A percentile compares a stretch with the other conserved stretches of the same genome.
These are phyloP conservation scores for Erpornis zantholeuca DNA, from an alignment of 2,113 vertebrate genomes.

Conservation along the genomic window DNA sequence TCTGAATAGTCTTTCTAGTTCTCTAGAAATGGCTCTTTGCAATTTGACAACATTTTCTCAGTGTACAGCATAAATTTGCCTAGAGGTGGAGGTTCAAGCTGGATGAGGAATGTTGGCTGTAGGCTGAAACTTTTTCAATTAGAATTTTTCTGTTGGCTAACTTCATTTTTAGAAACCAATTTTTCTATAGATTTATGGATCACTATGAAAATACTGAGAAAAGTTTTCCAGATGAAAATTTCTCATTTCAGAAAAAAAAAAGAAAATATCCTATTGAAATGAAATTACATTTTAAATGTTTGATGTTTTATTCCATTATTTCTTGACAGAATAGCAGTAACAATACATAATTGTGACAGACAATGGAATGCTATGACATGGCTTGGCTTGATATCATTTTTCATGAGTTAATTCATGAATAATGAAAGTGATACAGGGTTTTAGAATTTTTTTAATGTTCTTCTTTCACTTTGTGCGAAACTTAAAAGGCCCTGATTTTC, in stretches of 20 bases:
- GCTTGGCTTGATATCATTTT: background rate
- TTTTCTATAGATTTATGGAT: background rate
- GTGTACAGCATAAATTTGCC: background rate
- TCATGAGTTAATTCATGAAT: background rate
- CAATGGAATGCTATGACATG: background rate
- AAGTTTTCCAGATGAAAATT: background rate
- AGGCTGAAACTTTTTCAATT: background rate
- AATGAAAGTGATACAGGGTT: background rate
- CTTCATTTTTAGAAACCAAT: background rate
- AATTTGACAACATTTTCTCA: background rate
- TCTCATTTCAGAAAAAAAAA: background rate
- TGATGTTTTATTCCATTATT: slow-evolving; percentile 10
- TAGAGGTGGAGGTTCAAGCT: background rate
- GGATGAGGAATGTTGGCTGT: background rate
- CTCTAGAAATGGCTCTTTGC: background rate
- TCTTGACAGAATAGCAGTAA: background rate
- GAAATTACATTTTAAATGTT: background rate
- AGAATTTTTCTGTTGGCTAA: background rate
- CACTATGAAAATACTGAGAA: background rate
- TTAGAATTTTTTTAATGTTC: background rate
- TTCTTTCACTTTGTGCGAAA: background rate
- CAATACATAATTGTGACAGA: background rate
- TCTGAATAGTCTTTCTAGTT: background rate
- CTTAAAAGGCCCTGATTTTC: background rate
- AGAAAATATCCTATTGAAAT: background rate